These are phyloP conservation scores for Nilaparvata lugens DNA, from an alignment of 1,140 invertebrate species.

Conservation along the genomic window DNA sequence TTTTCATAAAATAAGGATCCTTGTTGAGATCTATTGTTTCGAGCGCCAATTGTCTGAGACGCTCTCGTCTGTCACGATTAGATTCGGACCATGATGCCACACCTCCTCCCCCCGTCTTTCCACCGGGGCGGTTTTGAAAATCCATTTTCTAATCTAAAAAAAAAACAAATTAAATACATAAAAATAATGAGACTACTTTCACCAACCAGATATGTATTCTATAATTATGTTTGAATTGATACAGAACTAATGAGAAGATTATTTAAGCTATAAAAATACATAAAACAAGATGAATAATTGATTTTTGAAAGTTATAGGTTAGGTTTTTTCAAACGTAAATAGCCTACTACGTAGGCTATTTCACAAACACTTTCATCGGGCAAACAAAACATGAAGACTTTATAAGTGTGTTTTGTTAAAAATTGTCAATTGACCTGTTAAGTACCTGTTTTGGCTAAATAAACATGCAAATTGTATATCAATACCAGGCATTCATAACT, in stretches of 20 bases:
- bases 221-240: background rate
- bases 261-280: background rate
- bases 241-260: background rate
- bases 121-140: conserved; percentile 95
- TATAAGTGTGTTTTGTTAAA: too few species aligned
- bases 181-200: background rate
- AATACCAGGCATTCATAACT: too few species aligned
- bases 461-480: too few species aligned
- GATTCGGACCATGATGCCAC: conserved; percentile 98
- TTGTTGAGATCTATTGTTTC: conserved; percentile 99
- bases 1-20: conserved; percentile 99
- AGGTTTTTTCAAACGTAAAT: too few species aligned
- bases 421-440: too few species aligned
- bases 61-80: conserved; percentile 91
- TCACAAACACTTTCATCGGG: too few species aligned
- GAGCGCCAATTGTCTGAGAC: conserved; percentile 88
- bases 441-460: too few species aligned
- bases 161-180: background rate
- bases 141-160: conserved; percentile 56
- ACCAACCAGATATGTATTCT: background rate
- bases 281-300: background rate
- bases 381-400: too few species aligned
- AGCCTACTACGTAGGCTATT: too few species aligned
- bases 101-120: conserved; percentile 97
- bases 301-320: too few species aligned